Percentiles rank a stretch among this genome's conserved stretches.
These are phyloP conservation scores for Tringa solitaria DNA, from an alignment of 2,113 vertebrate species.

Conservation along the genomic window DNA sequence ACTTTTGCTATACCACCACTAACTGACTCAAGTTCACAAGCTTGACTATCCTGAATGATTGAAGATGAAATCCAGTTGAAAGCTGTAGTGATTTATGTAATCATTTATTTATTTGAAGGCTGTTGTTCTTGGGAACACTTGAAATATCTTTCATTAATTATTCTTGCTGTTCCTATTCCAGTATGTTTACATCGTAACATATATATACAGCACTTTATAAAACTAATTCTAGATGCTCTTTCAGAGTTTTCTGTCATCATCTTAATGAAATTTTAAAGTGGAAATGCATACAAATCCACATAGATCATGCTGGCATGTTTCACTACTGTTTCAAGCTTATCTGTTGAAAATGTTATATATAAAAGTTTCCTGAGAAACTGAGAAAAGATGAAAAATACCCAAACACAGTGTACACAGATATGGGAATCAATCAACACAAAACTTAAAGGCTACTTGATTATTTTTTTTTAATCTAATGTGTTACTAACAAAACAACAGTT, in stretches of 20 bases:
- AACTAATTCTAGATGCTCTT: not conserved
- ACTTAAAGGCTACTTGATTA: not conserved
- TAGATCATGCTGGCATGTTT: not conserved
- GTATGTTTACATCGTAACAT: not conserved
- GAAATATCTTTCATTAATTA: not conserved
- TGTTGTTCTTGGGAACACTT: not conserved
- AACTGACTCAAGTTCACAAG: not conserved
- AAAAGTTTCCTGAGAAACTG: not conserved
- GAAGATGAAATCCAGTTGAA: not conserved
- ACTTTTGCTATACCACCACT: not conserved
- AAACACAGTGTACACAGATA: not conserved
- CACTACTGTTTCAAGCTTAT: not conserved
- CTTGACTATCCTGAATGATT: not conserved
- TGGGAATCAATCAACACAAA: not conserved
- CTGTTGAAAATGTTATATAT: not conserved
- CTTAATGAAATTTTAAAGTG: slow-evolving; percentile 13
- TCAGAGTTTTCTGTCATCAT: not conserved
- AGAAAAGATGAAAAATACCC: not conserved
- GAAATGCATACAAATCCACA: not conserved
- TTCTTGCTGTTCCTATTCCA: not conserved
- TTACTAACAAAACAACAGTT: not conserved
- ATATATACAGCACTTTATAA: not conserved
- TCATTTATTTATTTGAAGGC: not conserved
- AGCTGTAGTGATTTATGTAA: not conserved
- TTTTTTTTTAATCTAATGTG: not conserved